Base-by-base conservation (phyloP, 2,797 vertebrate species). In the Melanotaenia maccullochi region DNA sequence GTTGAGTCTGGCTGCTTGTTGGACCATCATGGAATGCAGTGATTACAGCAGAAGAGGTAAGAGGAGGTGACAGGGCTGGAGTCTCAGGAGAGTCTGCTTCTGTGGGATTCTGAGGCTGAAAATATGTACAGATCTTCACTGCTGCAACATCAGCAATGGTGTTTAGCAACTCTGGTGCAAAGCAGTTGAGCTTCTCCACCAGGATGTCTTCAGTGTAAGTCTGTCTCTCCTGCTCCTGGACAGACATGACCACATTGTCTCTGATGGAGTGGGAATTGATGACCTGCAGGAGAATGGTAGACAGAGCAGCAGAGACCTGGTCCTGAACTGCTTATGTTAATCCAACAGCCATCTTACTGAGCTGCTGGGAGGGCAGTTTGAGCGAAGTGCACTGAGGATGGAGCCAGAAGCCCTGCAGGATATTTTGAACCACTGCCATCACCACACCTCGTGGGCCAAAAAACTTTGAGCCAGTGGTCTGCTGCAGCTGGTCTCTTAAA, bases 321-420 rank as follows among this genome's bases (percentile, higher is more conserved):
- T 63, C 59, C 35, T 60, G 11, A 1, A 65, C 24, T 0, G 68
- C 62, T 65, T 71, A 0, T 51, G 20, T 61, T 14, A 62, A 0
- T 0, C 33, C 0, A 0, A 44, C 12, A 35, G 68, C 8, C 32
- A 51, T 13, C 11, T 52, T 20, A 8, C 30, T 72, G 49, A 56
- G 20, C 20, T 42, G 36, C 35, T 63, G 8, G 28, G 60, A 56
- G 36, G 20, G 5, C 44, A 30, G n/a, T 20, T 2, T 58, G 9
- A 36, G 12, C 4, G 33, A 58, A 13, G 56, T 22, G 16, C 56
- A 35, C 33, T 13, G 2, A 30, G 38, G 47, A 60, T 38, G 38
- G 12, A 44, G 5, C 67, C 68, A 61, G 38, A 61, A 18, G 16
- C 62, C 56, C n/a, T 25, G 14, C 22, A 56, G 52, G 32, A 70